Evolutionary conservation across 2,888 invertebrate species (phyloP).

Genomic region (Lumbricus terrestris): DNA sequence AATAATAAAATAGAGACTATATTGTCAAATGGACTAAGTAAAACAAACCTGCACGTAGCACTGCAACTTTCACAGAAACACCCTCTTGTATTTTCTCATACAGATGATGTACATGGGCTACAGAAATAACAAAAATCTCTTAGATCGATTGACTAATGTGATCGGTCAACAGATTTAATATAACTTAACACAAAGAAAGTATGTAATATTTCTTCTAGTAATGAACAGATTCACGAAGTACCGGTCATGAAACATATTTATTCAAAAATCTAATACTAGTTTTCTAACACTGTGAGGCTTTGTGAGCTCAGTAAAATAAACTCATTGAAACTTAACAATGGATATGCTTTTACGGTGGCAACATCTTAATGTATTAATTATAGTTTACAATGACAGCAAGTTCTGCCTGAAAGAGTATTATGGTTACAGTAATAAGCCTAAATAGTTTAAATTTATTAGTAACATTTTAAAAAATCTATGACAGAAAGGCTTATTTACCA

Average conservation of each 20-base stretch:
- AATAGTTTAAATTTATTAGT: neutral
- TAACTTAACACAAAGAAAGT: neutral
- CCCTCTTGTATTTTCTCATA: conserved; percentile 69
- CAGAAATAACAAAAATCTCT: conserved; percentile 49
- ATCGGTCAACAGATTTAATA: neutral
- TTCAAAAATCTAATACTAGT: neutral
- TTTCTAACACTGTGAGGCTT: neutral
- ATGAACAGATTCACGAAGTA: neutral
- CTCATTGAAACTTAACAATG: neutral
- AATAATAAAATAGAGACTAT: neutral
- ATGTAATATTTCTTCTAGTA: neutral
- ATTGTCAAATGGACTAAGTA: neutral
- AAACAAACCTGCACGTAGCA: conserved; percentile 33
- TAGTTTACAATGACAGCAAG: no score
- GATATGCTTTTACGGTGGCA: neutral
- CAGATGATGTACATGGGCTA: conserved; percentile 89
- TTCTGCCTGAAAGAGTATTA: neutral
- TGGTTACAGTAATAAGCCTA: neutral
- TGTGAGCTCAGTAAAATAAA: conserved; percentile 11
- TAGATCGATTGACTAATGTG: neutral
- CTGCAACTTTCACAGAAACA: conserved; percentile 46
- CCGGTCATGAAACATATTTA: no score
- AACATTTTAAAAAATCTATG: neutral
- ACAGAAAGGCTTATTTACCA: conserved; percentile 63
- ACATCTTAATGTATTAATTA: no score